Conservation (phyloP, 92 coral and sea anemone species). For the Phenganax subtilis region DNA sequence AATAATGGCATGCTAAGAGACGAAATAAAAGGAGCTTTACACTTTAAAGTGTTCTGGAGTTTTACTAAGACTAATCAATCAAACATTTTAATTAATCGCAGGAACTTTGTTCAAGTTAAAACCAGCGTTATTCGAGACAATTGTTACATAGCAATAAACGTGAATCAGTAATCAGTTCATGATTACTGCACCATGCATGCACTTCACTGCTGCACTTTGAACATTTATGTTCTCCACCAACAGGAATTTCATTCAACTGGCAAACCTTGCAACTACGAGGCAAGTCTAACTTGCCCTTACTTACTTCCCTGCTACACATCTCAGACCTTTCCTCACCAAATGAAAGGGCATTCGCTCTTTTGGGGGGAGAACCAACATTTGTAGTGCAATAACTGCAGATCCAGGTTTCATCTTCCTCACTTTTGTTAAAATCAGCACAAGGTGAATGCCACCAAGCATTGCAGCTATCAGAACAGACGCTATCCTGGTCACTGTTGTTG, state of each 20-base stretch:
- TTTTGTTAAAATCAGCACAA: conserved; percentile 15
- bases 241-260: background rate
- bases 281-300: background rate
- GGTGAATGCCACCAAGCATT: conserved; percentile 49
- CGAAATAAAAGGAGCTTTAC: no score
- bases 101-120: no score
- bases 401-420: background rate
- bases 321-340: background rate
- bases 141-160: background rate
- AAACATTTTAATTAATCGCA: no score
- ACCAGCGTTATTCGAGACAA: background rate
- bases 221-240: conserved; percentile 15
- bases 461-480: conserved; percentile 47
- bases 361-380: background rate
- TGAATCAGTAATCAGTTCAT: conserved; percentile 1
- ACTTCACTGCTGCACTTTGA: background rate
- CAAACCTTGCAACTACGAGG: background rate
- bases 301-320: no score
- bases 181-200: conserved; percentile 5
- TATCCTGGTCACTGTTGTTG: conserved; percentile 27
- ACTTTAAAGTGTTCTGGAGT: no score
- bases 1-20: no score
- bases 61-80: no score
- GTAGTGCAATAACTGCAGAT: background rate
- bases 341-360: background rate